Conservation (phyloP, 2,113 vertebrate genomes). For the Trogon melanurus region DNA sequence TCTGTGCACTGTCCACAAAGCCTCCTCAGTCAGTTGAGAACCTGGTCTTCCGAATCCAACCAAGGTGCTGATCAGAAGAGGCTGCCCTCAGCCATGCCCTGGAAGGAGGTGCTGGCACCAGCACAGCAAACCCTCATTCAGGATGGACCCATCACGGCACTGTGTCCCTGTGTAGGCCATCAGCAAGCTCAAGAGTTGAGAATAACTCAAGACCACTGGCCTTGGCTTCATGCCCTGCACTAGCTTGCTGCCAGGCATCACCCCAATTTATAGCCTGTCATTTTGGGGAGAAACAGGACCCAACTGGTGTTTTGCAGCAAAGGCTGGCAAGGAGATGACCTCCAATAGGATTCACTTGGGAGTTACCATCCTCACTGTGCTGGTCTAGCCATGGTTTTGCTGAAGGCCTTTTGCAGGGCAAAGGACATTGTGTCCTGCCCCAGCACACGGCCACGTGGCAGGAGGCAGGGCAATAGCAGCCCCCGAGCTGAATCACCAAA, state of each 20-base stretch:
- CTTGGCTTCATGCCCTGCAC: neutral
- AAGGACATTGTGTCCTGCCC: neutral
- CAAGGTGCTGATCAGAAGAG: neutral
- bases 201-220: neutral
- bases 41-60: neutral
- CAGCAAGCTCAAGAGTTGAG: neutral
- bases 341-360: neutral
- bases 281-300: neutral
- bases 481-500: neutral
- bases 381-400: too few relatives aligned
- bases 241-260: neutral
- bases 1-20: neutral
- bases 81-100: neutral
- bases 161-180: accelerated
- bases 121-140: neutral
- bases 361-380: neutral
- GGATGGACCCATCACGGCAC: neutral
- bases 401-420: neutral
- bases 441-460: neutral
- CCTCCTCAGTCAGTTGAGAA: neutral
- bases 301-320: accelerated
- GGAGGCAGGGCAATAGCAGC: neutral
- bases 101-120: neutral
- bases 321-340: neutral
- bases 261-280: accelerated